A percentile compares a stretch with the other conserved stretches of the same genome.
These are phyloP conservation scores for Ptychochromis oligacanthus DNA, from an alignment of 2,113 vertebrate species.

Conservation along the genomic window DNA sequence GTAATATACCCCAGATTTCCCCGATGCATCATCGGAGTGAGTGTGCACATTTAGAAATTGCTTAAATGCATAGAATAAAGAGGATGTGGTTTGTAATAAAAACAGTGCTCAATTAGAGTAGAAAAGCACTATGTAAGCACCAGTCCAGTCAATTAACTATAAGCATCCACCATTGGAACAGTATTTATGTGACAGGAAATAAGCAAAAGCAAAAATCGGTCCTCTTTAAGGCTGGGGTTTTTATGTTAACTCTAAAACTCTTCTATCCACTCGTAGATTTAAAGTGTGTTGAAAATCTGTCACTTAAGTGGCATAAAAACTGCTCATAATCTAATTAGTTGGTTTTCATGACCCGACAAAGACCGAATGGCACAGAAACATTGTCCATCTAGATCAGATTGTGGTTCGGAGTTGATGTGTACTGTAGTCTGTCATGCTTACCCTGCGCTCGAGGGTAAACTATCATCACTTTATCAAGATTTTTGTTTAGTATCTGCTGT, in stretches of 20 bases:
- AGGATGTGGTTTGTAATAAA: not conserved
- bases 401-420: not conserved
- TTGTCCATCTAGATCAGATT: not conserved
- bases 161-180: not conserved
- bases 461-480: not conserved
- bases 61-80: not conserved
- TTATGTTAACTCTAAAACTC: not conserved
- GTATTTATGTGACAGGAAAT: not conserved
- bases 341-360: not conserved
- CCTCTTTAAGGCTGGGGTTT: not conserved
- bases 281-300: not conserved
- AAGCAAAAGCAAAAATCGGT: not conserved
- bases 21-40: not conserved
- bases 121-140: not conserved
- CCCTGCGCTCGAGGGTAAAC: not conserved
- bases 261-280: no score
- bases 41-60: not conserved
- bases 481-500: not conserved
- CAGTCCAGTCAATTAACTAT: not conserved
- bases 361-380: not conserved
- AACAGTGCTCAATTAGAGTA: not conserved
- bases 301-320: rapidly evolving
- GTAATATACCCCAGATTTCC: not conserved
- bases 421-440: not conserved
- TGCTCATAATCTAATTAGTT: not conserved